Evolutionary conservation across 2,888 invertebrate genomes (phyloP), one percentile per base, ranked within the genome.

Genomic region (Andrena haemorrhoa): DNA sequence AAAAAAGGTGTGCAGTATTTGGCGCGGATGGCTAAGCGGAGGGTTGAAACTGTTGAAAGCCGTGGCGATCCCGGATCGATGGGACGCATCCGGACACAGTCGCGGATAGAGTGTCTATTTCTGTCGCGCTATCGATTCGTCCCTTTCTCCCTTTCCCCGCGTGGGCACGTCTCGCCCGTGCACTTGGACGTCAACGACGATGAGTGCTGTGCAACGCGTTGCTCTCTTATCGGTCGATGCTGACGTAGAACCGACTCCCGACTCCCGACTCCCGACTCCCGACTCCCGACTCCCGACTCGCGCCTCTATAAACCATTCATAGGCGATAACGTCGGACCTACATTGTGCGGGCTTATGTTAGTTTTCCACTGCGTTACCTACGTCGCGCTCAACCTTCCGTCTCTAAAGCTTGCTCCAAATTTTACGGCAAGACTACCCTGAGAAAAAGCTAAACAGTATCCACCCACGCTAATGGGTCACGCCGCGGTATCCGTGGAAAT

Each of bases 141-240:
- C 76, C 71, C 74, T 77, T 74, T 71, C 83, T 74, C 77, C 65
- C 61, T 66, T 75, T 58, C 68, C 53, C 41, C 31, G 12, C 35
- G 64, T 72, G 70, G 79, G 51, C 81, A 79, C 78, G 85, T 85
- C 75, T 85, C 79, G 77, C 58, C 71, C 72, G 73, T 88, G 85
- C 85, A 88, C 83, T 85, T 88, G 85, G 86, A 88, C 88, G 88
- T 88, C 86, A 86, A 88, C 84, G 86, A 63, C 68, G 83, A 70
- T 72, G 83, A 80, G 75, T 83, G 66, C 68, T 78, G 75, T 83
- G 66, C 68, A 76, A 72, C 86, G 72, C 81, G 77, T 74, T 71
- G 61, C 77, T 41, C 83, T 60, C 83, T 86, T 89, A 88, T 89
- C 88, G 89, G 82, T 88, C 87, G 82, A 88, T 74, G 85, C 86